Percentiles rank a stretch among this genome's conserved stretches.
Evolutionary conservation across 2,797 vertebrate genomes (phyloP).

Genomic region (Galago senegalensis): DNA sequence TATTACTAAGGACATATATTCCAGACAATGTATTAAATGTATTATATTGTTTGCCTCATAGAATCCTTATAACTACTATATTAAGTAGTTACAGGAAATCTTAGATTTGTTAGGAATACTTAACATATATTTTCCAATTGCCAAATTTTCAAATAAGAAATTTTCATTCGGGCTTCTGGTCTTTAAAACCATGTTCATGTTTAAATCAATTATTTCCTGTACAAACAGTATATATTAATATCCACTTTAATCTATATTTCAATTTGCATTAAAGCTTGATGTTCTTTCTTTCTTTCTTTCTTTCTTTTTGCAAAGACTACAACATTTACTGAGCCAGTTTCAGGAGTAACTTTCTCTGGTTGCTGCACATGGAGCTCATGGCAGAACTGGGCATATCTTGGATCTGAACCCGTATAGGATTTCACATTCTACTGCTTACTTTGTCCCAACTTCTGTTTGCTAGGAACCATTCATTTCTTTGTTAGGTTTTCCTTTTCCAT

Average conservation of each 20-base stretch:
- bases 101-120: neutral
- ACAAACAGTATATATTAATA: neutral
- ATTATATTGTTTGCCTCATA: neutral
- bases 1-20: neutral
- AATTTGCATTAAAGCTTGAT: neutral
- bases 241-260: conserved; percentile 8
- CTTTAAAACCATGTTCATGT: conserved; percentile 19
- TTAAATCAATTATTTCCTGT: conserved; percentile 45
- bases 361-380: neutral
- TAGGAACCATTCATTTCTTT: neutral
- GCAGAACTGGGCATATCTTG: conserved; percentile 10
- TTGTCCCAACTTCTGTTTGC: neutral
- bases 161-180: neutral
- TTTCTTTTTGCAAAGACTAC: neutral
- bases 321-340: conserved; percentile 25
- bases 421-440: neutral
- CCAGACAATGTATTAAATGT: neutral
- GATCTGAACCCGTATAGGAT: neutral
- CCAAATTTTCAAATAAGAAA: conserved; percentile 19
- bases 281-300: no score
- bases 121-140: neutral
- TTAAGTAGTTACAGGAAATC: neutral
- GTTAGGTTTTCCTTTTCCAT: conserved; percentile 17
- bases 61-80: neutral
- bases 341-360: conserved; percentile 1